Evolutionary conservation across 2,797 vertebrate species (phyloP).

Genomic region (Zenarchopterus dispar): DNA sequence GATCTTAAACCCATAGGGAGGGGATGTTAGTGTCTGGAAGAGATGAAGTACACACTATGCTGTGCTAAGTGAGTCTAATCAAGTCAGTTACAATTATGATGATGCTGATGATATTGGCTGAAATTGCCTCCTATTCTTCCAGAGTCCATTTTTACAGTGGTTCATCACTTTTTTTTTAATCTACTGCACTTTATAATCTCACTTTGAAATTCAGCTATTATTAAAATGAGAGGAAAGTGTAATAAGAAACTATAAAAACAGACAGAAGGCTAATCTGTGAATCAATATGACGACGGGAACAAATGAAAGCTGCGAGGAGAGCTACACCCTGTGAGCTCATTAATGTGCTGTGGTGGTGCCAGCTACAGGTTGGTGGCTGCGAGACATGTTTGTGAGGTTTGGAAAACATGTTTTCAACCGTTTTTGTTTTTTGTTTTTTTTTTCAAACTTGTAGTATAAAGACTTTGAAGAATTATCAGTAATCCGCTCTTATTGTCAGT

Average conservation of each 20-base stretch:
- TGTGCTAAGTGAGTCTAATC: no score
- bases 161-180: not conserved
- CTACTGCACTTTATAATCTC: not conserved
- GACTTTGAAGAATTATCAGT: not conserved
- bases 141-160: not conserved
- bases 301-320: conserved; percentile 7
- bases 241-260: not conserved
- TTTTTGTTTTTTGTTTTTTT: not conserved
- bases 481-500: not conserved
- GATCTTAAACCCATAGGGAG: not conserved
- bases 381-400: no score
- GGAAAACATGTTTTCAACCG: not conserved
- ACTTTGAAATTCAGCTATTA: not conserved
- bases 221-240: not conserved
- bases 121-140: not conserved
- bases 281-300: conserved; percentile 1
- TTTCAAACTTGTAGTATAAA: not conserved
- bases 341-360: not conserved
- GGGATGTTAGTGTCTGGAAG: not conserved
- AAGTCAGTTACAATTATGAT: not conserved
- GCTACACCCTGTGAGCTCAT: conserved; percentile 14
- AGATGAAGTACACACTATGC: no score
- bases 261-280: conserved; percentile 5
- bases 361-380: conserved; percentile 34
- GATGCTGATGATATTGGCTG: not conserved